These are phyloP conservation scores for Semicossyphus pulcher DNA, from an alignment of 2,113 vertebrate genomes.

Conservation along the genomic window DNA sequence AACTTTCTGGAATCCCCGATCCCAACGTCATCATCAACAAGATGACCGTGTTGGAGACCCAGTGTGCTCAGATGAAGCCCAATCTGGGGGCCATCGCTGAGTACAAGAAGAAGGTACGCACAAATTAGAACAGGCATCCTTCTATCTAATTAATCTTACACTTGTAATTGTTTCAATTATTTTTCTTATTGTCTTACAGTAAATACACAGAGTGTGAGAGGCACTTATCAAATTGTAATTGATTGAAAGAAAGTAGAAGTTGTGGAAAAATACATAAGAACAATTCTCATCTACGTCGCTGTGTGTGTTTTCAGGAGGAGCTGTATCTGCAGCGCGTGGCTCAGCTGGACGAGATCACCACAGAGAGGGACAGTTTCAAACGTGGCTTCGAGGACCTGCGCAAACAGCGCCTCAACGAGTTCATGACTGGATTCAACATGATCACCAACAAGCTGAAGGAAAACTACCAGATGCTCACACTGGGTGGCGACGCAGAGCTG, in stretches of 20 bases:
- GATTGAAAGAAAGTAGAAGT: too few species aligned
- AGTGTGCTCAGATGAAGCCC: conserved; percentile 89
- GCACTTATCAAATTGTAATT: too few species aligned
- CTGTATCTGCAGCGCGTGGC: conserved; percentile 92
- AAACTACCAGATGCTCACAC: conserved; percentile 98
- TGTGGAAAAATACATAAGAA: too few species aligned
- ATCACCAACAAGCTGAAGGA: conserved; percentile 99
- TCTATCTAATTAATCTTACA: background rate
- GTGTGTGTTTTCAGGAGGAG: conserved; percentile 86
- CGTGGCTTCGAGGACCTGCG: conserved; percentile 90
- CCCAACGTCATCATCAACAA: conserved; percentile 88
- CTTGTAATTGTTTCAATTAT: too few species aligned
- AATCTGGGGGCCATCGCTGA: conserved; percentile 92
- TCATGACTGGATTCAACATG: conserved; percentile 96
- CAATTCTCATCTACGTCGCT: background rate
- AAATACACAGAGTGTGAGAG: too few species aligned
- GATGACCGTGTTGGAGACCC: conserved; percentile 91
- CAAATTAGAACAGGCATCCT: too few species aligned
- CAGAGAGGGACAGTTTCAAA: conserved; percentile 90
- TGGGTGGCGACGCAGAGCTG: conserved; percentile 96
- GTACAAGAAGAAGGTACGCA: conserved; percentile 91
- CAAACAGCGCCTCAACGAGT: conserved; percentile 95
- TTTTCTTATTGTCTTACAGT: too few species aligned
- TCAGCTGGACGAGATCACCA: conserved; percentile 93
- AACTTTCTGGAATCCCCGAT: conserved; percentile 85